Percentiles rank a stretch among this genome's conserved stretches.
Conservation (phyloP, 2,888 invertebrate species). For the Epistrophe grossulariae region DNA sequence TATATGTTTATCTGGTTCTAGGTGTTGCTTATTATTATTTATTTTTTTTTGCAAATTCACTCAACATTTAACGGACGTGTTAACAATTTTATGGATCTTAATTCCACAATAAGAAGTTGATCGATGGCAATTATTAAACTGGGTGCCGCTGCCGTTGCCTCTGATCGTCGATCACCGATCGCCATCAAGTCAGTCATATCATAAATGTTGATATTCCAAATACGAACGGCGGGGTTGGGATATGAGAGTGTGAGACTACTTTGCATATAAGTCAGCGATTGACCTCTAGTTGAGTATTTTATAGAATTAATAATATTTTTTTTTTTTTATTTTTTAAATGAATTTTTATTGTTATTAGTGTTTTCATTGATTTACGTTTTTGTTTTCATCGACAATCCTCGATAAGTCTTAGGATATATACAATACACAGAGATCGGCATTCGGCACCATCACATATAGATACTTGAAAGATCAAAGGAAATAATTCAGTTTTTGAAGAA, state of each 20-base stretch:
- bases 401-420: background rate
- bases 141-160: constrained; percentile 61
- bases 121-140: constrained; percentile 73
- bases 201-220: constrained; percentile 42
- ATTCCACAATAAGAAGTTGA: constrained; percentile 72
- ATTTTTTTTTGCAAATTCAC: constrained; percentile 65
- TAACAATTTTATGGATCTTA: constrained; percentile 75
- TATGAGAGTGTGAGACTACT: constrained; percentile 18
- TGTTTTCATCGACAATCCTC: constrained; percentile 39
- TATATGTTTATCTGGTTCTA: constrained; percentile 14
- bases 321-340: background rate
- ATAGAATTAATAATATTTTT: constrained; percentile 24
- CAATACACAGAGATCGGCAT: background rate
- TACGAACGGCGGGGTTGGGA: background rate
- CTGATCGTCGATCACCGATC: background rate
- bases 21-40: constrained; percentile 25
- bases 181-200: background rate
- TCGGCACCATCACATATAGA: background rate
- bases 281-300: constrained; percentile 41
- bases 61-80: constrained; percentile 73
- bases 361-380: constrained; percentile 34
- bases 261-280: constrained; percentile 55
- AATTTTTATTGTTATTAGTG: constrained; percentile 10
- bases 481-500: constrained; percentile 28
- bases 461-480: constrained; percentile 61